phyloP scores from a whole-genome alignment of 2,888 invertebrate genomes.

The Spatulosminthurus flaviceps region DNA sequence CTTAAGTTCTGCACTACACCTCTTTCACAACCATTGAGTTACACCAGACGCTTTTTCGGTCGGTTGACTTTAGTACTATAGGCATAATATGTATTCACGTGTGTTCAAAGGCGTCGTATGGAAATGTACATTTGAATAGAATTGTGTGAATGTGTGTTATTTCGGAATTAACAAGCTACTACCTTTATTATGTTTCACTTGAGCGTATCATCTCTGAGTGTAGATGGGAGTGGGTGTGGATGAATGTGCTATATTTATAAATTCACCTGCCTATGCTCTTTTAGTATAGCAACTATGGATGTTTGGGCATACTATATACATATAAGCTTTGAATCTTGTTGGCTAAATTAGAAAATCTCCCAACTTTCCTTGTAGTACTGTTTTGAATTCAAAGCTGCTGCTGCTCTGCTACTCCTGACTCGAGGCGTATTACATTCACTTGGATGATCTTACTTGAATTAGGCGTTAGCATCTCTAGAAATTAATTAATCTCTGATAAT shows the following conservation, averaged over 20 bases:
- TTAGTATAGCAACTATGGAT: too few relatives aligned
- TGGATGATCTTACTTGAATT: slow-evolving; percentile 8
- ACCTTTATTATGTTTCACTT: background rate
- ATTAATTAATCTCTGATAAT: slow-evolving; percentile 4
- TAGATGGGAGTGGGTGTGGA: too few relatives aligned
- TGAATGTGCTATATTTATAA: too few relatives aligned
- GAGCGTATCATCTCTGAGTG: too few relatives aligned
- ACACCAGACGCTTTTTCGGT: background rate
- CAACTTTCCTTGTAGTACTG: too few relatives aligned
- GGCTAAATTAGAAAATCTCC: too few relatives aligned
- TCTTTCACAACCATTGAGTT: background rate
- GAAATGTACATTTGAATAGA: background rate
- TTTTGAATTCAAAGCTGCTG: background rate
- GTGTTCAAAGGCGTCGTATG: background rate
- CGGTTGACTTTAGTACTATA: background rate
- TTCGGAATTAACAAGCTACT: background rate
- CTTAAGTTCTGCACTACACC: too few relatives aligned
- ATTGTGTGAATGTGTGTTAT: background rate
- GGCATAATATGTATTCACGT: too few relatives aligned
- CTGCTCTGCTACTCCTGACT: too few relatives aligned
- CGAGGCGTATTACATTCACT: background rate
- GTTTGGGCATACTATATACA: too few relatives aligned
- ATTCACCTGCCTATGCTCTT: too few relatives aligned
- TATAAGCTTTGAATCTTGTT: too few relatives aligned
- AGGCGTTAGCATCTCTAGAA: background rate